Percentiles rank a stretch among this genome's conserved stretches.
Conservation (phyloP, 2,888 invertebrate genomes). For the Hofmannophila pseudospretella region DNA sequence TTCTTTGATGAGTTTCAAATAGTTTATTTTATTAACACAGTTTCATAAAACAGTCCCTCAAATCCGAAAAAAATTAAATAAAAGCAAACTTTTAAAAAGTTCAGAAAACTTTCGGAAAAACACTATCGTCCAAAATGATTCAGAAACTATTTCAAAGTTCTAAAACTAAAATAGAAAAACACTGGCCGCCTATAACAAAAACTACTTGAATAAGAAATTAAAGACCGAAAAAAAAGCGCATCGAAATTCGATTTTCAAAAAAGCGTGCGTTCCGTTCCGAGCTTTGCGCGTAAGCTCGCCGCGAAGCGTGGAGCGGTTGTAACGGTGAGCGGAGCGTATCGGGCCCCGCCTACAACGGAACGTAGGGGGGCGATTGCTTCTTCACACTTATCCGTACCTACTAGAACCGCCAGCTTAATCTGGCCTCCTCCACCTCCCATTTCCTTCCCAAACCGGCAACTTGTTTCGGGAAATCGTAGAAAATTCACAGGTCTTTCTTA, state of each 20-base stretch:
- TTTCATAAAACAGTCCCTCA: too few relatives aligned
- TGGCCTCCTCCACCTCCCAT: constrained; percentile 38
- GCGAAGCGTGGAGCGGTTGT: constrained; percentile 60
- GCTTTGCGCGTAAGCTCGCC: constrained; percentile 56
- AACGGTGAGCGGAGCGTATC: constrained; percentile 50
- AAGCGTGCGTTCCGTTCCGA: constrained; percentile 45
- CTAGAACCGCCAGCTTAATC: constrained; percentile 48
- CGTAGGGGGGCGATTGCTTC: constrained; percentile 53
- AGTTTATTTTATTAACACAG: background rate
- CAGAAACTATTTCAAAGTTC: background rate
- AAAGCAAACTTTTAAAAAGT: background rate
- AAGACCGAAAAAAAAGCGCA: constrained; percentile 18
- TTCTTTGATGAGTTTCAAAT: background rate
- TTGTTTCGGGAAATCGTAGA: background rate
- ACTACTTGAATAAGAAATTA: constrained; percentile 2
- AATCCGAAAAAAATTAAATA: background rate
- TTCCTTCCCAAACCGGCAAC: constrained; percentile 4
- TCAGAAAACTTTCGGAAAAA: background rate
- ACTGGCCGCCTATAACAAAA: background rate
- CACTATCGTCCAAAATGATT: background rate
- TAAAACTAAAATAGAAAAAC: too few relatives aligned
- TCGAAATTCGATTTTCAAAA: constrained; percentile 22
- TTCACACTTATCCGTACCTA: constrained; percentile 70
- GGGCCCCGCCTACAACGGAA: constrained; percentile 47
- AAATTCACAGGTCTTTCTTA: constrained; percentile 27